These are phyloP conservation scores for Thecophora atra DNA, from an alignment of 2,888 invertebrate species.

Conservation along the genomic window DNA sequence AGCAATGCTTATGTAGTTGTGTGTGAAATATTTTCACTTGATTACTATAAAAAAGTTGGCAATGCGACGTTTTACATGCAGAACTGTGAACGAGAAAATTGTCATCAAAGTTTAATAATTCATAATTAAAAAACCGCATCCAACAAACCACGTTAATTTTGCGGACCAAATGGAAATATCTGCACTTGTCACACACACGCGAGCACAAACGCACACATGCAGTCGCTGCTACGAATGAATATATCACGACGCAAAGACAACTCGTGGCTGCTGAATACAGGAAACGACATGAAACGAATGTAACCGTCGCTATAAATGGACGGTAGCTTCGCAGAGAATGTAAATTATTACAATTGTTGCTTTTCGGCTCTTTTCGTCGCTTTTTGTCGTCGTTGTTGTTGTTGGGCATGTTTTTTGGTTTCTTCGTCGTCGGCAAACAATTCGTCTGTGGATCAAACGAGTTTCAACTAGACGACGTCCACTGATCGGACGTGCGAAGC, in stretches of 20 bases:
- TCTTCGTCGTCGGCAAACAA: conserved; percentile 9
- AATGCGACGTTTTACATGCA: conserved; percentile 13
- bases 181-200: background rate
- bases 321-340: conserved; percentile 16
- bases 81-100: conserved; percentile 35
- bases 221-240: conserved; percentile 19
- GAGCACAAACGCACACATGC: conserved; percentile 7
- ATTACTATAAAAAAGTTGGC: conserved; percentile 2
- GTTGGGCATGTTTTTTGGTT: conserved; percentile 1
- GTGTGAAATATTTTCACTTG: conserved; percentile 8
- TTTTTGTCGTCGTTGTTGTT: conserved; percentile 42
- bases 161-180: conserved; percentile 28
- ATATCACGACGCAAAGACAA: background rate
- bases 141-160: conserved; percentile 37
- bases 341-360: conserved; percentile 36
- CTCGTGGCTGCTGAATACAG: background rate
- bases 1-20: background rate
- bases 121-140: conserved; percentile 55
- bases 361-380: no score
- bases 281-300: conserved; percentile 17
- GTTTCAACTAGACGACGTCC: conserved; percentile 38
- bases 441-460: conserved; percentile 37
- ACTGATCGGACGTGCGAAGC: conserved; percentile 36
- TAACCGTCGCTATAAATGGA: conserved; percentile 7
- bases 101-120: conserved; percentile 55